A percentile compares a stretch with the other conserved stretches of the same genome.
Conservation (phyloP, 2,113 vertebrate species). For the Helogale parvula region DNA sequence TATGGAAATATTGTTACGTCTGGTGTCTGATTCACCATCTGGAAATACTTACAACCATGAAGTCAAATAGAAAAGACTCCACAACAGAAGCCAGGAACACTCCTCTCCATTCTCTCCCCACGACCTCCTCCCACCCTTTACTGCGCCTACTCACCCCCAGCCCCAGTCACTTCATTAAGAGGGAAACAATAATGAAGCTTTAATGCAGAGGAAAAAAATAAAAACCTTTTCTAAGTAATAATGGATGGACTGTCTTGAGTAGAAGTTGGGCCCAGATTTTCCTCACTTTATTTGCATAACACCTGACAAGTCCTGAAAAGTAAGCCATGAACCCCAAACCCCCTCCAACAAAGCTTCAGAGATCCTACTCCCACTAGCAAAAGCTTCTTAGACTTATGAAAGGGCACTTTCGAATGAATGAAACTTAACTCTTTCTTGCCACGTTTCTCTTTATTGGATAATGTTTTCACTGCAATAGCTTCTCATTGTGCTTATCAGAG, state of each 20-base stretch:
- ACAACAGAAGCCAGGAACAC: constrained; percentile 85
- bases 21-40: constrained; percentile 96
- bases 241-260: not conserved
- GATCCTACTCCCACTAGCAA: not conserved
- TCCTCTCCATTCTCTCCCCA: constrained; percentile 51
- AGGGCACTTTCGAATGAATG: constrained; percentile 69
- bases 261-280: not conserved
- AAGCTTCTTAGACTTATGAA: constrained; percentile 19
- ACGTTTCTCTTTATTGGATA: not conserved
- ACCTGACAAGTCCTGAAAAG: constrained; percentile 58
- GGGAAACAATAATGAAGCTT: constrained; percentile 29
- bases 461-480: constrained; percentile 36
- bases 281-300: constrained; percentile 14
- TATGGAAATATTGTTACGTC: constrained; percentile 99
- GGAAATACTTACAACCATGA: constrained; percentile 93
- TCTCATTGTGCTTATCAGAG: constrained; percentile 19
- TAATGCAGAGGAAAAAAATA: not conserved
- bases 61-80: constrained; percentile 89
- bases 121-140: constrained; percentile 25
- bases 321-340: not conserved
- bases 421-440: constrained; percentile 54
- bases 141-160: not conserved
- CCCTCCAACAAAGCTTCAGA: not conserved
- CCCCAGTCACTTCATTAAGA: constrained; percentile 17
- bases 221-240: not conserved